A percentile compares a stretch with the other conserved stretches of the same genome.
These are phyloP conservation scores for Hermetia illucens DNA, from an alignment of 1,140 invertebrate species.

Conservation along the genomic window DNA sequence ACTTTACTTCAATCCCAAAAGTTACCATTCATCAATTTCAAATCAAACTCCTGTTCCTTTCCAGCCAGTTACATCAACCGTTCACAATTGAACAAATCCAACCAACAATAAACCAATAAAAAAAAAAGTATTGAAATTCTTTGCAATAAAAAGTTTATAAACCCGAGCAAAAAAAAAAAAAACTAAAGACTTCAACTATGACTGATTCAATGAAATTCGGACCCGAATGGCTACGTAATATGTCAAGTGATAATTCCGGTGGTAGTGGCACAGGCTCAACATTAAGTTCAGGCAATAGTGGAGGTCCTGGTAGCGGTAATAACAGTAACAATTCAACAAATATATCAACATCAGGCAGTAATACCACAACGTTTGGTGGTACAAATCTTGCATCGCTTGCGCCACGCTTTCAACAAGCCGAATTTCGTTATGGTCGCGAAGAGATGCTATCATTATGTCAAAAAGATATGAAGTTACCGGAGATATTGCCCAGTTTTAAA, in stretches of 20 bases:
- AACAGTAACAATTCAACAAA: conserved; percentile 2
- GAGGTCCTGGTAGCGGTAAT: conserved; percentile 3
- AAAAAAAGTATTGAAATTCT: too few relatives aligned
- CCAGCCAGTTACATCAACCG: too few relatives aligned
- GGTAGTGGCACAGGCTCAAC: conserved; percentile 28
- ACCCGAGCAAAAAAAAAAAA: too few relatives aligned
- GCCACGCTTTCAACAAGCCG: conserved; percentile 19
- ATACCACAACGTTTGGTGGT: conserved; percentile 1
- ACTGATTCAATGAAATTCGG: conserved; percentile 61
- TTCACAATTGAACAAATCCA: too few relatives aligned
- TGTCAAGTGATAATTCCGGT: conserved; percentile 35
- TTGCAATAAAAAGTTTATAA: too few relatives aligned
- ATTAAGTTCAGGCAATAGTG: conserved; percentile 14
- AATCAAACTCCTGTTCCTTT: too few relatives aligned
- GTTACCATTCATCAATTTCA: too few relatives aligned
- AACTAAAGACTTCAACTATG: conserved; percentile 41
- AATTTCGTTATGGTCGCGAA: conserved; percentile 59
- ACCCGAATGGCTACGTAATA: conserved; percentile 56
- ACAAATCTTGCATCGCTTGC: conserved; percentile 5
- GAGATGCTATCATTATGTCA: conserved; percentile 78
- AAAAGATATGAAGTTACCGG: conserved; percentile 48
- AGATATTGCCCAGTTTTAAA: conserved; percentile 45
- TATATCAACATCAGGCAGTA: not conserved
- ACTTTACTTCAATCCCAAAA: too few relatives aligned
- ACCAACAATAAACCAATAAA: too few relatives aligned